A percentile compares a stretch with the other conserved stretches of the same genome.
Evolutionary conservation across 2,797 vertebrate species (phyloP).

Genomic region (Tauraco hartlaubi): DNA sequence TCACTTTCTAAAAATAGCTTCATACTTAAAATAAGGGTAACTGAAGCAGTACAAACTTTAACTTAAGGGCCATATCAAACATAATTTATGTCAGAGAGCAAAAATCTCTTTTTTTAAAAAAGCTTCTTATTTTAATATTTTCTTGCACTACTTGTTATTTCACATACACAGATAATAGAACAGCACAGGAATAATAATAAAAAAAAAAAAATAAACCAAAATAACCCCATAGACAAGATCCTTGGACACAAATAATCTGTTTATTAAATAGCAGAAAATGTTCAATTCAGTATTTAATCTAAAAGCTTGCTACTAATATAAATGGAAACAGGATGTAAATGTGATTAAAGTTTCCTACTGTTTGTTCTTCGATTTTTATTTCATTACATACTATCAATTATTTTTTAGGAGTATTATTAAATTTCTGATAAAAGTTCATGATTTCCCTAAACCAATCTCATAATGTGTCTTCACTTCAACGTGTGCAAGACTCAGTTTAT

Average conservation of each 20-base stretch:
- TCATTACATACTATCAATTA: not conserved
- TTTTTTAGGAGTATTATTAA: not conserved
- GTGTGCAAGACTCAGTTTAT: not conserved
- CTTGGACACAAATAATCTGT: not conserved
- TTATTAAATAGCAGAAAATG: not conserved
- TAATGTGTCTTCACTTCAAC: not conserved
- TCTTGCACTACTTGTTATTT: not conserved
- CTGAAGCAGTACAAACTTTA: conserved; percentile 20
- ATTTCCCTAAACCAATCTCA: not conserved
- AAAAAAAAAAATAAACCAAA: not conserved
- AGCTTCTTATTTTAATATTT: not conserved
- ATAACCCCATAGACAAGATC: not conserved
- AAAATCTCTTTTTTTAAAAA: not conserved
- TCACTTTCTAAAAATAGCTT: conserved; percentile 18
- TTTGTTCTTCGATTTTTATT: not conserved
- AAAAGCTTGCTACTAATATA: not conserved
- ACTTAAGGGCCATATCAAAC: conserved; percentile 33
- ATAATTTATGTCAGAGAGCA: not conserved
- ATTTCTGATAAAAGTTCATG: not conserved
- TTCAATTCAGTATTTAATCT: not conserved
- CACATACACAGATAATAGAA: not conserved
- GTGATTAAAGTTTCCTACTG: not conserved
- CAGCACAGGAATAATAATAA: not conserved
- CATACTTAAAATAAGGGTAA: not conserved
- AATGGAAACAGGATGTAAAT: not conserved